Base-by-base conservation (phyloP, 2,888 invertebrate species). In the Eristalis arbustorum region DNA sequence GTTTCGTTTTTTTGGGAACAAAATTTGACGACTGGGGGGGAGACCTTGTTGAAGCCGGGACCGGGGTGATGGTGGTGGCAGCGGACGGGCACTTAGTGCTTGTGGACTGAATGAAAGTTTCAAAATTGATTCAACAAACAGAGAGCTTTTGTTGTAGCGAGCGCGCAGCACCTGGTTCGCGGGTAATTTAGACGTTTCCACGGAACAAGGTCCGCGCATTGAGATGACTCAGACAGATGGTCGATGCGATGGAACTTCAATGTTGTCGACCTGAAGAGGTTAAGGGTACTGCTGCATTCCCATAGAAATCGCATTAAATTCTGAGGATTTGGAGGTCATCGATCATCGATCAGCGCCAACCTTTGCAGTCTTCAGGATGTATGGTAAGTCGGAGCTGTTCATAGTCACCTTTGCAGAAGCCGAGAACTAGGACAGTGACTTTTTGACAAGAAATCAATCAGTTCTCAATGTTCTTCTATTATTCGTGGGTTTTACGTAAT, bases 41-140 rank as follows among this genome's bases (percentile, higher is more conserved):
- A 25, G 22, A 13, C 40, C 37, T n/a, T 72, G 71, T 56, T 63
- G 34, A 49, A 62, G 31, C 56, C 57, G 69, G 31, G 63, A 34
- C n/a, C 6, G 18, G 23, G 18, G 23, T 2, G 40, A n/a, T 11
- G 18, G 49, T 18, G 18, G 37, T 18, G 28, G 11, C 37, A 25
- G 18, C 8, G 3, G n/a, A 56, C 37, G 37, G 3, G 18, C 49
- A 49, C 49, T 49, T 18, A 49, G 49, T 49, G 59, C 13, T 34
- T 61, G 31, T 75, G 31, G 56, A 79, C 42, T 62, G 73, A 79
- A 74, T 81, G 80, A 49, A 75, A 69, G 80, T 74, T 59, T 75
- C 42, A 18, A 69, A 81, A 81, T 81, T 59, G 18, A 69, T 81
- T 71, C 14, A 56, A 69, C 75, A 81, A 81, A 81, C 69, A 81